Base-by-base conservation (phyloP, 2,113 vertebrate species). In the Echinops telfairi region DNA sequence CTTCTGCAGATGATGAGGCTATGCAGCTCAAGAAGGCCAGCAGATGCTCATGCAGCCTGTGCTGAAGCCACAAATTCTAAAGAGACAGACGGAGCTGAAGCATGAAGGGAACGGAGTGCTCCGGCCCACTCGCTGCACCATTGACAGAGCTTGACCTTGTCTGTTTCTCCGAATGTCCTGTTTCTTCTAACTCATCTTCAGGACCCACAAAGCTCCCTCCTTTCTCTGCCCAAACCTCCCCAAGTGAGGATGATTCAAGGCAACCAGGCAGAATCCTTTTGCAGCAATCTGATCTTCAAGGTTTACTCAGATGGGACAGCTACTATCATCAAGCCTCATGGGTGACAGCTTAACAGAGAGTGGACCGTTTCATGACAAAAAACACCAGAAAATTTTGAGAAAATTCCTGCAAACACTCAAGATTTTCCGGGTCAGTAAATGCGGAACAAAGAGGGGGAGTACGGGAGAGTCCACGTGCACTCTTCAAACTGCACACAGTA, bases 41-140 rank as follows among this genome's bases (percentile, higher is more conserved):
- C 83, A 97, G 97, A 97, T 96, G 96, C 96, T 94, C 89, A 94
- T 64, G 90, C 97, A 97, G 94, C 97, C 95, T 92, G 47, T 95
- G 97, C 98, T 97, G 96, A 97, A 97, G 97, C 96, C 86, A 96
- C 94, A 97, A 97, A 97, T 96, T 94, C 95, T 97, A 97, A 96
- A 95, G 97, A 97, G 97, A 97, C 97, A 98, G 97, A 97, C 96
- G 97, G 97, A 53, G 97, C 94, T 96, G 95, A 96, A 86, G 94
- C 88, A 91, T 93, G 95, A 94, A 91, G 84, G 89, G 93, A 97
- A 94, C 89, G 86, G 93, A 60, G 84, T 71, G 82, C 66, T 79
- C 89, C 95, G 95, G 90, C 93, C 91, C 94, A 77, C 96, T 87
- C 91, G 91, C 40, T 83, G 94, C 66, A 33, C 77, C 90, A 95